A percentile compares a stretch with the other conserved stretches of the same genome.
Conservation (phyloP, 2,888 invertebrate species). For the Entomobrya multifasciata region DNA sequence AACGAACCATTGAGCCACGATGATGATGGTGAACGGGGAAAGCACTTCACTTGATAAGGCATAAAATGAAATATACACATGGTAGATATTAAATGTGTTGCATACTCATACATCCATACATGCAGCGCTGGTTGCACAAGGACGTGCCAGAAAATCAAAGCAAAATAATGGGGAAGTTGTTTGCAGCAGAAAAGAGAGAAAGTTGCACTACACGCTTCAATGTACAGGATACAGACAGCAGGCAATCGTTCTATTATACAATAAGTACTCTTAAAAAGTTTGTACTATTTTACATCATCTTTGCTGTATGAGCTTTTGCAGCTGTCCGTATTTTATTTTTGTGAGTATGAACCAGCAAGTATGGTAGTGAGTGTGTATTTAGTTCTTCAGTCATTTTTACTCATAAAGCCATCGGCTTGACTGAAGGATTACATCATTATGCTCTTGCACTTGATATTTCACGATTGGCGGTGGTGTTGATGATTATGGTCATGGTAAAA, state of each 20-base stretch:
- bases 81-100: neutral
- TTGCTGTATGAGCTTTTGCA: too few relatives aligned
- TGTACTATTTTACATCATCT: too few relatives aligned
- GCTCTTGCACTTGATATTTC: slow-evolving; percentile 64
- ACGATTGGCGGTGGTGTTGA: slow-evolving; percentile 49
- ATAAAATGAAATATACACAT: neutral
- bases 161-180: slow-evolving; percentile 38
- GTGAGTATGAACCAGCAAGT: neutral
- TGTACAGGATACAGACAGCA: slow-evolving; percentile 4
- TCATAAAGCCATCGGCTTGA: slow-evolving; percentile 61
- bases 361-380: neutral
- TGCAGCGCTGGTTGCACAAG: slow-evolving; percentile 12
- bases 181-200: neutral
- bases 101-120: too few relatives aligned
- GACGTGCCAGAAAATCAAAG: slow-evolving; percentile 57
- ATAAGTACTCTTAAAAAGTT: too few relatives aligned
- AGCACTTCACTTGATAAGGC: slow-evolving; percentile 21
- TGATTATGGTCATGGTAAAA: neutral
- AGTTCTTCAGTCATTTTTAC: slow-evolving; percentile 35
- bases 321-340: neutral
- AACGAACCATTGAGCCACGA: slow-evolving; percentile 68
- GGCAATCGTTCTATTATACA: too few relatives aligned
- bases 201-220: slow-evolving; percentile 17
- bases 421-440: slow-evolving; percentile 69
- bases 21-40: slow-evolving; percentile 51